phyloP scores from a whole-genome alignment of 2,888 invertebrate species.

The Scaptomyza tumidula region DNA sequence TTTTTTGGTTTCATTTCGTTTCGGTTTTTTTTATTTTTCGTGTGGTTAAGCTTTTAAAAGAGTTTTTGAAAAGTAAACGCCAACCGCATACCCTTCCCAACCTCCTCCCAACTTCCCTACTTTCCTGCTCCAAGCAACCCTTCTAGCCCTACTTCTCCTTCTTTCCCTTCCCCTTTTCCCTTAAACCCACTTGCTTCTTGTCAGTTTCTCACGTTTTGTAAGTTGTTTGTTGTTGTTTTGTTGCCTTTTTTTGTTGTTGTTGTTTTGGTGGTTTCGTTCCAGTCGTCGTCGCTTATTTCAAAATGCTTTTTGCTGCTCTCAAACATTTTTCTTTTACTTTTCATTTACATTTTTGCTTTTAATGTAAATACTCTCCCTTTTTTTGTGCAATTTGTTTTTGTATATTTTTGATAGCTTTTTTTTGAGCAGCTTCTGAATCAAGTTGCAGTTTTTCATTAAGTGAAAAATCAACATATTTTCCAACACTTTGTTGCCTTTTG shows the following conservation, averaged over 20 bases:
- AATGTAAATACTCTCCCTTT: slow-evolving; percentile 10
- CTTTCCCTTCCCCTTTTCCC: too few species aligned
- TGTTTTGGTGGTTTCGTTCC: slow-evolving; percentile 30
- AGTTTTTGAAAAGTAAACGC: slow-evolving; percentile 73
- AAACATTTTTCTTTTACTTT: slow-evolving; percentile 50
- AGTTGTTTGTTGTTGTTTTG: slow-evolving; percentile 36
- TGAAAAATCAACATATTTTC: neutral
- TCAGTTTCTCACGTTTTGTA: slow-evolving; percentile 13
- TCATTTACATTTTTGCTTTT: slow-evolving; percentile 1
- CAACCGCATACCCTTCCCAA: neutral
- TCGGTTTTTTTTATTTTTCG: slow-evolving; percentile 21
- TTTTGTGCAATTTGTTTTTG: neutral
- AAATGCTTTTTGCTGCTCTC: slow-evolving; percentile 40
- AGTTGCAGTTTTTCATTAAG: neutral
- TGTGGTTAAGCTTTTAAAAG: slow-evolving; percentile 79
- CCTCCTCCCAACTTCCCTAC: neutral
- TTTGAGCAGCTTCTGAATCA: too few species aligned
- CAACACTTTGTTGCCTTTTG: neutral
- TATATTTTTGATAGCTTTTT: neutral
- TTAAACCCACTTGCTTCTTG: neutral
- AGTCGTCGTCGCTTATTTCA: slow-evolving; percentile 50
- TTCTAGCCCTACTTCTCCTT: neutral
- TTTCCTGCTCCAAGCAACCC: neutral
- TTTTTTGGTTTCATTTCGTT: slow-evolving; percentile 1
- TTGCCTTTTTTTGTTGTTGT: slow-evolving; percentile 55